Conservation (phyloP, 2,888 invertebrate genomes). For the Philaethria dido region DNA sequence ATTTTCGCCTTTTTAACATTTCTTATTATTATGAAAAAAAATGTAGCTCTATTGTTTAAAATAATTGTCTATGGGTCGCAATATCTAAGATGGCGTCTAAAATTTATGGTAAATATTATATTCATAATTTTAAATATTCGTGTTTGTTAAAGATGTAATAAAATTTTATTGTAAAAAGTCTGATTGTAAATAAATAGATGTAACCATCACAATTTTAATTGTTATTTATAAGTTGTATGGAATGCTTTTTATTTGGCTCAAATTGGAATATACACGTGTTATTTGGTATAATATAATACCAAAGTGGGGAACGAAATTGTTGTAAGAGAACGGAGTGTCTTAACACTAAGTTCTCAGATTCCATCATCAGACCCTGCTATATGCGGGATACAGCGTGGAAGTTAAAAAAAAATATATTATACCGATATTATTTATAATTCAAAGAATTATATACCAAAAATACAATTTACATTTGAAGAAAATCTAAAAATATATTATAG, state of each 20-base stretch:
- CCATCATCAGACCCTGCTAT: too few species aligned
- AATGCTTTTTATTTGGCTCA: slow-evolving; percentile 42
- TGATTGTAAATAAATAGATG: slow-evolving; percentile 70
- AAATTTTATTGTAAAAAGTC: slow-evolving; percentile 67
- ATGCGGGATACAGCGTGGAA: too few species aligned
- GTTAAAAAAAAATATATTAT: too few species aligned
- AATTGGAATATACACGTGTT: too few species aligned
- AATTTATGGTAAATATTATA: slow-evolving; percentile 12
- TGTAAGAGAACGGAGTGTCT: too few species aligned
- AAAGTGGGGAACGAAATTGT: too few species aligned
- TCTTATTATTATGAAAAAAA: neutral
- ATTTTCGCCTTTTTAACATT: neutral
- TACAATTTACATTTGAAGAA: slow-evolving; percentile 38
- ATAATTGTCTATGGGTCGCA: slow-evolving; percentile 20
- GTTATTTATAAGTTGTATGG: slow-evolving; percentile 35
- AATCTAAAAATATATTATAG: neutral
- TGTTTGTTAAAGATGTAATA: slow-evolving; percentile 46
- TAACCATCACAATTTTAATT: slow-evolving; percentile 63
- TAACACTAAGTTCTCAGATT: too few species aligned
- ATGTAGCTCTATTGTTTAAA: neutral
- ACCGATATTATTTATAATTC: slow-evolving; percentile 9
- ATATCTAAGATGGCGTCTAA: slow-evolving; percentile 34
- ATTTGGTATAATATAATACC: too few species aligned
- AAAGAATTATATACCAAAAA: slow-evolving; percentile 4
- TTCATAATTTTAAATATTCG: slow-evolving; percentile 37